These are phyloP conservation scores for Rousettus madagascariensis DNA, from an alignment of 2,797 vertebrate genomes.

Conservation along the genomic window DNA sequence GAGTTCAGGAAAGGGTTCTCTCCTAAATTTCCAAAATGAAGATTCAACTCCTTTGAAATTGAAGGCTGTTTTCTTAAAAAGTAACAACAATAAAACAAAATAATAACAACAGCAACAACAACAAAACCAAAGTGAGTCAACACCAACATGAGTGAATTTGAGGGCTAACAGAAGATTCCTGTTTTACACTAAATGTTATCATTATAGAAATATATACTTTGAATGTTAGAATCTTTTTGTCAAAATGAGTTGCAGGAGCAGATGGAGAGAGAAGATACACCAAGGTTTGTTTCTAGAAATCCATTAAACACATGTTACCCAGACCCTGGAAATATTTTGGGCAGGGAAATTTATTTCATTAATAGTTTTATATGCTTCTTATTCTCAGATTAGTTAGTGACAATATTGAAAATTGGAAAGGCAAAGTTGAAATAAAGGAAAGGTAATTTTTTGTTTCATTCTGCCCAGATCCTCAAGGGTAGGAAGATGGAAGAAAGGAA, in stretches of 20 bases:
- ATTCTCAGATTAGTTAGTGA: background rate
- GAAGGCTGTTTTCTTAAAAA: background rate
- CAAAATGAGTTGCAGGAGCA: background rate
- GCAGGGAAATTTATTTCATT: background rate
- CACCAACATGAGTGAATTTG: background rate
- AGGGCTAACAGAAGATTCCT: background rate
- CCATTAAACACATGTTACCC: background rate
- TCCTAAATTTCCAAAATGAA: slow-evolving; percentile 2
- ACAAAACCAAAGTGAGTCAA: background rate
- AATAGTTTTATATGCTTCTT: background rate
- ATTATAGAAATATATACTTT: background rate
- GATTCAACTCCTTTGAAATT: background rate
- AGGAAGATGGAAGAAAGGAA: background rate
- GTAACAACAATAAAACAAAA: too few species aligned
- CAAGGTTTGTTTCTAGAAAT: background rate
- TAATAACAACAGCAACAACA: too few species aligned
- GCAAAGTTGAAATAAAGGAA: background rate
- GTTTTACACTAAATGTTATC: background rate
- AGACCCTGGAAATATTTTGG: background rate
- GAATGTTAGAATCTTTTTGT: background rate
- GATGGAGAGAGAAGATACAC: background rate
- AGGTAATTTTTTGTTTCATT: background rate
- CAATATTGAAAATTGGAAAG: background rate
- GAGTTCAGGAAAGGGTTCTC: background rate
- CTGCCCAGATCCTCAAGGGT: background rate